These are phyloP conservation scores for Hippocampus comes DNA, from an alignment of 2,113 vertebrate species.

Conservation along the genomic window DNA sequence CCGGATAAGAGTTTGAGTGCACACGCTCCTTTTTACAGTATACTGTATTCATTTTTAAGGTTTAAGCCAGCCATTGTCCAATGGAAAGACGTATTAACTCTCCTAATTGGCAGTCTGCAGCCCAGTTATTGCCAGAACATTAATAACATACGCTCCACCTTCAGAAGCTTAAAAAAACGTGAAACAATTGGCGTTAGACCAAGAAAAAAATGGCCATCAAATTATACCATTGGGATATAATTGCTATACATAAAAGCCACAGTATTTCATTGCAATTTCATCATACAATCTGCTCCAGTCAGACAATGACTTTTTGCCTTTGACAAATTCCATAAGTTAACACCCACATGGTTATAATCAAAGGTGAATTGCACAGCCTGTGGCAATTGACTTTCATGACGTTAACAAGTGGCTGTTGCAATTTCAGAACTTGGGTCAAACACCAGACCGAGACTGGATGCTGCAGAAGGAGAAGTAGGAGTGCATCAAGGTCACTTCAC, in stretches of 20 bases:
- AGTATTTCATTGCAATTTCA: slow-evolving; percentile 41
- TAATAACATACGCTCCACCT: not conserved
- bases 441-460: slow-evolving; percentile 15
- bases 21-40: not conserved
- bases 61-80: not conserved
- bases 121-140: slow-evolving; percentile 5
- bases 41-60: not conserved
- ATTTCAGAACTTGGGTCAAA: slow-evolving; percentile 26
- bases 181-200: not conserved
- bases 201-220: slow-evolving; percentile 14
- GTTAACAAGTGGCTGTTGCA: slow-evolving; percentile 24
- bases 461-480: slow-evolving; percentile 7
- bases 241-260: not conserved
- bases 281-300: slow-evolving; percentile 33
- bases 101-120: not conserved
- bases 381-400: slow-evolving; percentile 51
- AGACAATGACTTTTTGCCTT: slow-evolving; percentile 20
- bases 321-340: slow-evolving; percentile 37
- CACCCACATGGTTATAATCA: slow-evolving; percentile 60
- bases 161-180: not conserved
- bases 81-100: not conserved
- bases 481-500: slow-evolving; percentile 8
- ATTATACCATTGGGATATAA: slow-evolving; percentile 11
- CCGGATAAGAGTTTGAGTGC: too few relatives aligned
- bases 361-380: slow-evolving; percentile 55